A percentile compares a stretch with the other conserved stretches of the same genome.
These are phyloP conservation scores for Sylvia borin DNA, from an alignment of 2,797 vertebrate species.

Conservation along the genomic window DNA sequence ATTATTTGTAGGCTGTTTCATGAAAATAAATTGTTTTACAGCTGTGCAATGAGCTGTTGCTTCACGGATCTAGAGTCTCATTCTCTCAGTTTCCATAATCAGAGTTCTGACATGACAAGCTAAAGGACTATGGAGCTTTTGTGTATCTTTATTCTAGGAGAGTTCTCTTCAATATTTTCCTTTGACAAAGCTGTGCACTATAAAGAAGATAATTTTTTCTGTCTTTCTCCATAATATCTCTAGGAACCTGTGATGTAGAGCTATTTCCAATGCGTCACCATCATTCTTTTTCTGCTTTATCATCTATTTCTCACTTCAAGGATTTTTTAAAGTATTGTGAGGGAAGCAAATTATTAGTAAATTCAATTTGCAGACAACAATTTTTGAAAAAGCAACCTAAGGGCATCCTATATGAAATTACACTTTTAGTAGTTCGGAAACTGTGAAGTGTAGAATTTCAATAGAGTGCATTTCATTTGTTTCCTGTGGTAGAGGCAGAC, in stretches of 20 bases:
- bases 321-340: conserved; percentile 38
- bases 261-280: background rate
- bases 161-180: background rate
- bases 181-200: background rate
- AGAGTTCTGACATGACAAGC: background rate
- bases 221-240: background rate
- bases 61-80: background rate
- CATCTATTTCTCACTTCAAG: conserved; percentile 35
- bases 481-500: background rate
- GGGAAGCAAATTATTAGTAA: conserved; percentile 46
- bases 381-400: conserved; percentile 29
- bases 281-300: conserved; percentile 36
- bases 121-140: background rate
- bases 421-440: conserved; percentile 17
- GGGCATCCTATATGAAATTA: conserved; percentile 33
- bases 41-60: background rate
- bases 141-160: background rate
- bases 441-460: conserved; percentile 14
- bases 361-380: conserved; percentile 47
- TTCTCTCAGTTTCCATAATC: background rate
- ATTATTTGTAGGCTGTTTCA: background rate
- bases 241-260: background rate
- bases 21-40: background rate
- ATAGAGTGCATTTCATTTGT: conserved; percentile 21
- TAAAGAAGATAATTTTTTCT: background rate